These are phyloP conservation scores for Crenichthys baileyi DNA, from an alignment of 2,797 vertebrate genomes.

Conservation along the genomic window DNA sequence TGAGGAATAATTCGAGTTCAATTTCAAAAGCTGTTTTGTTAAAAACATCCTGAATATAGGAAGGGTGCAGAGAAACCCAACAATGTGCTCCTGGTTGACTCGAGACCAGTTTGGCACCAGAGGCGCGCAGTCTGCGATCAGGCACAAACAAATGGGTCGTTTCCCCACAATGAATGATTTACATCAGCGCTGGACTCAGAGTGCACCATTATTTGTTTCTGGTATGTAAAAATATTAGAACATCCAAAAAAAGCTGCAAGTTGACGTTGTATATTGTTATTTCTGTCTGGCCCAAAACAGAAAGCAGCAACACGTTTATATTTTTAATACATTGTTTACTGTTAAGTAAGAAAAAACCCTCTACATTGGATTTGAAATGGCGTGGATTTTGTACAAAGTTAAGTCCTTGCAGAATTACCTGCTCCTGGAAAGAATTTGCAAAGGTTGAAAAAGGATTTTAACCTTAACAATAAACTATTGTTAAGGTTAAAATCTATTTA, in stretches of 20 bases:
- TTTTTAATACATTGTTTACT: no score
- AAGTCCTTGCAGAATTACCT: neutral
- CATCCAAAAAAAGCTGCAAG: neutral
- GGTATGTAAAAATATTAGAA: slow-evolving; percentile 19
- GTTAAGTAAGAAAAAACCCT: neutral
- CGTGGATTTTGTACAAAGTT: neutral
- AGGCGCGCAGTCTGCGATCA: slow-evolving; percentile 43
- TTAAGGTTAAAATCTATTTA: no score
- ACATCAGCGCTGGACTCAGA: slow-evolving; percentile 33
- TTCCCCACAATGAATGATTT: slow-evolving; percentile 69
- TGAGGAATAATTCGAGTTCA: neutral
- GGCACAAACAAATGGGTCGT: slow-evolving; percentile 59
- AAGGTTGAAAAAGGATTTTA: neutral
- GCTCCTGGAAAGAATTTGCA: neutral
- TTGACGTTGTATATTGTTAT: neutral
- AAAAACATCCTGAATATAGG: slow-evolving; percentile 23
- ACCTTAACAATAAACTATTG: neutral
- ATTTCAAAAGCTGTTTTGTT: neutral
- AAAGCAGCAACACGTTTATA: neutral
- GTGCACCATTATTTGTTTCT: slow-evolving; percentile 21
- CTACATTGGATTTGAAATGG: neutral
- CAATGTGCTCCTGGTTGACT: slow-evolving; percentile 39
- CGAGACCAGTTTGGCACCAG: slow-evolving; percentile 59
- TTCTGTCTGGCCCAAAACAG: neutral
- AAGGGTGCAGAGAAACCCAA: slow-evolving; percentile 27